Percentiles rank a stretch among this genome's conserved stretches.
Evolutionary conservation across 2,113 vertebrate genomes (phyloP).

Genomic region (Marmota monax): DNA sequence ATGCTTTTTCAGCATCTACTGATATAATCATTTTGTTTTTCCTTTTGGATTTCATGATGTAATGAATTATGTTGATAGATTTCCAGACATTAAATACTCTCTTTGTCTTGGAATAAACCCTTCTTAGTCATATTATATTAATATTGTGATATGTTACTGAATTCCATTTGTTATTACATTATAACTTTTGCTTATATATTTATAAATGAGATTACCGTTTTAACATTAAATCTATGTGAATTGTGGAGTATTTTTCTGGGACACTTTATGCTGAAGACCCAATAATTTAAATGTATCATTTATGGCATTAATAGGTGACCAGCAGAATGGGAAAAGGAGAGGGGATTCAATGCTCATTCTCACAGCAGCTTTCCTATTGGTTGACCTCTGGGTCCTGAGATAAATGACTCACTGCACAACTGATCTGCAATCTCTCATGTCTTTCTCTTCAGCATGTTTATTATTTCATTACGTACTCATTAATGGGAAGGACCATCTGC

Average conservation of each 20-base stretch:
- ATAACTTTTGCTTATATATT: constrained; percentile 30
- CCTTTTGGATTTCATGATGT: constrained; percentile 36
- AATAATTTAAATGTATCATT: constrained; percentile 42
- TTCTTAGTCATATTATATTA: constrained; percentile 7
- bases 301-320: constrained; percentile 39
- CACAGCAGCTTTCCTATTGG: constrained; percentile 33
- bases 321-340: neutral
- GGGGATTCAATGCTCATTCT: neutral
- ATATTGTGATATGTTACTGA: constrained; percentile 7
- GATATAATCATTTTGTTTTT: constrained; percentile 3
- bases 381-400: constrained; percentile 66
- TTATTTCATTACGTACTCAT: constrained; percentile 74
- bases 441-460: constrained; percentile 70
- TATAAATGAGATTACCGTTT: constrained; percentile 26
- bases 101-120: constrained; percentile 34
- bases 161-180: constrained; percentile 24
- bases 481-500: constrained; percentile 72
- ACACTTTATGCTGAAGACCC: neutral
- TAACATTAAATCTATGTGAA: neutral
- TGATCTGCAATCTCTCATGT: constrained; percentile 60
- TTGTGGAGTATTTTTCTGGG: constrained; percentile 37
- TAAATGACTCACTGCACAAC: constrained; percentile 64
- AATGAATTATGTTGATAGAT: constrained; percentile 48
- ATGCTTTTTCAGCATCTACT: constrained; percentile 22
- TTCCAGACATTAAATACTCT: constrained; percentile 22